Base-by-base conservation (phyloP, 2,113 vertebrate genomes). In the Cyprinus carpio region DNA sequence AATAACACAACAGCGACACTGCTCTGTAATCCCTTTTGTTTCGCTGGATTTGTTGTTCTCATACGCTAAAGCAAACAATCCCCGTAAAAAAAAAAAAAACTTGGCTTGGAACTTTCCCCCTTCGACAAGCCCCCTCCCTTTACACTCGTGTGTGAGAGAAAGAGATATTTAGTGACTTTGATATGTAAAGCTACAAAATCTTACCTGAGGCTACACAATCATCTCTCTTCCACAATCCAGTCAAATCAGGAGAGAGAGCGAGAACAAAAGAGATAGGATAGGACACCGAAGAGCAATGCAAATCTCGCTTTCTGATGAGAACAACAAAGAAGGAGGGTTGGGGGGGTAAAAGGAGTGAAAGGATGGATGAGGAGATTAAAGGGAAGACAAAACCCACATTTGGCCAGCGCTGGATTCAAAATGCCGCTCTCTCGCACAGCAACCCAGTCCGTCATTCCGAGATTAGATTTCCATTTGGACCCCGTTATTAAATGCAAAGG, bases 151-250 rank as follows among this genome's bases (percentile, higher is more conserved):
- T 87, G 84, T 80, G 83, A 81, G 82, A 86, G 81, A 78, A 83
- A 89, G 81, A 87, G 81, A 84, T 88, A 88, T 88, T 83, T 86
- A 89, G 78, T 84, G 87, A 90, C 85, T 89, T 89, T 90, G 88
- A 92, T 88, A 90, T 90, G 85, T 92, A 92, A 92, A 91, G 88
- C 87, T 77, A 87, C 79, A 88, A 88, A 90, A 89, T 89, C 84
- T 89, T 87, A 89, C 91, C 88, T 88, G 85, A 87, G 90, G 91
- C 91, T 81, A 89, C 83, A 89, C 88, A 86, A 89, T 90, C 88
- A 87, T 74, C 75, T 87, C 86, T 88, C 84, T 86, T 90, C 83
- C 79, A 84, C 80, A 37, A 87, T 86, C 88, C 87, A 72, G 64
- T 84, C 88, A 91, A 89, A 90, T 89, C 84, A 91, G 89, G 87